Evolutionary conservation across 2,888 invertebrate species (phyloP), one percentile per base, ranked within the genome.

Genomic region (Coenonympha glycerion): DNA sequence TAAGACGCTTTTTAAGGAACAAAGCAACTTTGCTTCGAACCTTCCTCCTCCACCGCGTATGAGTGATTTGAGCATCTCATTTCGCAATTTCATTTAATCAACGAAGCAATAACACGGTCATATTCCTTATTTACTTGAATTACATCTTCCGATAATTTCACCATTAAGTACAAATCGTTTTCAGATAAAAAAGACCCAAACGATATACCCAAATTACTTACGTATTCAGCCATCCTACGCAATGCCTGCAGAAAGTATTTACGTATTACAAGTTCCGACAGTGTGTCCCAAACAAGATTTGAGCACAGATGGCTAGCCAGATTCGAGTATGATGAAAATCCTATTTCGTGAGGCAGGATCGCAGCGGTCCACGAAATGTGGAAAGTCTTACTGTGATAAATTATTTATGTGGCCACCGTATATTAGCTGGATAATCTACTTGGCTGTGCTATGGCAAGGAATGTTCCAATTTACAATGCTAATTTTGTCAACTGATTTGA

Each of bases 271-370:
- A 22, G 15, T 22, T 1, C 22, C 8, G 24, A 0, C 74, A 28
- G 73, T 82, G 60, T 78, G 77, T 81, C 66, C 49, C 59, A 42
- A 59, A 56, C 53, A 47, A 77, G 75, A 77, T 76, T 76, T 65
- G 74, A 74, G 68, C 80, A 79, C 84, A 85, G 81, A 83, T 84
- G 83, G 80, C 66, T 62, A 70, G 65, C 69, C 73, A 79, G 82
- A 83, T 84, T 79, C 74, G 67, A 69, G 69, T 68, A 63, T 69
- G 69, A 73, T 73, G 73, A 64, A 77, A 80, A 85, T 83, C 79
- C 83, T 76, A 83, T 84, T 81, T 78, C 71, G 68, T 66, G 63
- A 69, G 65, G 68, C 69, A 72, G 71, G 73, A 73, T 65, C 60
- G 64, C 71, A 71, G 66, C 60, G 68, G 71, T 69, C 69, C 64